phyloP scores from a whole-genome alignment of 2,797 vertebrate species.

The Cottoperca gobio region DNA sequence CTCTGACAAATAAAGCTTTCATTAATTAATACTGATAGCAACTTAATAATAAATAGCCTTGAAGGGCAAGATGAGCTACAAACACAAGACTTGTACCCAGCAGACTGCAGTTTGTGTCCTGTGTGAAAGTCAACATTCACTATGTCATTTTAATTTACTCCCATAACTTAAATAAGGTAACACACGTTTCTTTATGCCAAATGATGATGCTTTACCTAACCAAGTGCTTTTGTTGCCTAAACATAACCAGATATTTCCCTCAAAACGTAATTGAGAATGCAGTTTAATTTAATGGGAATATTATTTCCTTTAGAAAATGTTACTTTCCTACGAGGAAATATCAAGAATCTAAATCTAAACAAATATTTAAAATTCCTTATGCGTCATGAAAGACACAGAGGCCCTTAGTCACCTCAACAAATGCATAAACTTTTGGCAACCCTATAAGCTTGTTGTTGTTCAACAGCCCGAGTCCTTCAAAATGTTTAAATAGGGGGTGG shows the following conservation, averaged over 20 bases:
- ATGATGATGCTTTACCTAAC: too few relatives aligned
- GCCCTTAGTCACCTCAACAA: conserved; percentile 27
- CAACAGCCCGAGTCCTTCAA: conserved; percentile 24
- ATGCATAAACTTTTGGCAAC: conserved; percentile 59
- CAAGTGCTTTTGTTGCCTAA: too few relatives aligned
- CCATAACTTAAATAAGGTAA: too few relatives aligned
- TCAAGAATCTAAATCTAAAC: neutral
- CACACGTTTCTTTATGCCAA: too few relatives aligned
- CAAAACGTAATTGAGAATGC: too few relatives aligned
- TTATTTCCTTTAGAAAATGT: too few relatives aligned
- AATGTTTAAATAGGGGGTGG: conserved; percentile 38
- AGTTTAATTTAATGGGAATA: too few relatives aligned
- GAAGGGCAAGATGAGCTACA: neutral
- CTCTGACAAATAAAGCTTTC: neutral
- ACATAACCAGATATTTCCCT: too few relatives aligned
- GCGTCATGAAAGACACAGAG: conserved; percentile 1
- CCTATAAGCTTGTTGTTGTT: conserved; percentile 62
- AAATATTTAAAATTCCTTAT: neutral
- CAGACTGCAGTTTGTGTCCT: too few relatives aligned
- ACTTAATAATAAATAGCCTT: neutral
- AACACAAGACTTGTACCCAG: too few relatives aligned
- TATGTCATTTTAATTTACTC: too few relatives aligned
- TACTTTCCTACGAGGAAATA: neutral
- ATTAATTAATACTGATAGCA: neutral
- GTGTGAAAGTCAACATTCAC: too few relatives aligned